These are phyloP conservation scores for Australoheros facetus DNA, from an alignment of 2,797 vertebrate genomes.

Conservation along the genomic window DNA sequence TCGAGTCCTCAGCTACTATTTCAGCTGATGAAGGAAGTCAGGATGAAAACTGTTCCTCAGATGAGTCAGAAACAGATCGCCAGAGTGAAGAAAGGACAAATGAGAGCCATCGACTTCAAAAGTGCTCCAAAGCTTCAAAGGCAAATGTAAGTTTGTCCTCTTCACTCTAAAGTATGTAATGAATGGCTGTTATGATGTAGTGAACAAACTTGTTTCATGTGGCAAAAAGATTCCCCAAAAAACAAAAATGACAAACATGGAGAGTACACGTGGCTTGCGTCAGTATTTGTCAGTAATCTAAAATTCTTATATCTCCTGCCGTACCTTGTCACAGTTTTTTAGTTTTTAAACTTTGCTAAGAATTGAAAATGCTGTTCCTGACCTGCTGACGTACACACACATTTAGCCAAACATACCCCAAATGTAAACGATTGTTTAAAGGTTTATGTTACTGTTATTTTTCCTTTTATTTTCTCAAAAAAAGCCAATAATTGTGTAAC, in stretches of 20 bases:
- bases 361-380: background rate
- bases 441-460: background rate
- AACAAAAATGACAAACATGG: background rate
- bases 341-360: background rate
- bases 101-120: background rate
- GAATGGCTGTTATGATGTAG: background rate
- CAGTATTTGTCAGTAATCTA: background rate
- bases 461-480: background rate
- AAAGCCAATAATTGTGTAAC: background rate
- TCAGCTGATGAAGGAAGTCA: background rate
- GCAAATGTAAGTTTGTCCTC: conserved; percentile 23
- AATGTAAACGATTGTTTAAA: background rate
- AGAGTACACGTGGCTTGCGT: background rate
- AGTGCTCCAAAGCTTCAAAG: background rate
- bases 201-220: background rate
- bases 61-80: background rate
- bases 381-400: background rate
- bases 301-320: background rate
- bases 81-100: background rate
- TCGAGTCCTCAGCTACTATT: background rate
- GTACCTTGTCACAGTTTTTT: background rate
- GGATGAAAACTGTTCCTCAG: fast-evolving
- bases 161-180: background rate
- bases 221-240: background rate
- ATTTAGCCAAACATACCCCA: background rate